These are phyloP conservation scores for Nannobrachium achirus DNA, from an alignment of 2,113 vertebrate genomes.

Conservation along the genomic window DNA sequence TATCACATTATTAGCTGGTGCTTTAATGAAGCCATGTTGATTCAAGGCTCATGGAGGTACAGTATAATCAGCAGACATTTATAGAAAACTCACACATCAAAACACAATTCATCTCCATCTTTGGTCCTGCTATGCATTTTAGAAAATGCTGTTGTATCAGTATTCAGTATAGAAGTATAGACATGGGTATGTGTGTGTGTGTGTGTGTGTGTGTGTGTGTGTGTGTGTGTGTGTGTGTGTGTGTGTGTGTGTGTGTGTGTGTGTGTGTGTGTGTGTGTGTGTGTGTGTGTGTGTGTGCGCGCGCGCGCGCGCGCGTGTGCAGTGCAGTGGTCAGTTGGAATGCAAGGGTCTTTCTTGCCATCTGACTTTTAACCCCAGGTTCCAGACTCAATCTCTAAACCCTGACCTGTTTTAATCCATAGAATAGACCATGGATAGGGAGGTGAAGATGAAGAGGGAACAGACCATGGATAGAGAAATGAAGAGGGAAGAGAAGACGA, in stretches of 20 bases:
- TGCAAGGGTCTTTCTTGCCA: constrained; percentile 70
- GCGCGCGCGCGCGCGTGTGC: constrained; percentile 6
- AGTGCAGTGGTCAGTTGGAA: constrained; percentile 68
- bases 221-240: constrained; percentile 14
- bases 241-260: constrained; percentile 5
- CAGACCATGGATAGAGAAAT: too few species aligned
- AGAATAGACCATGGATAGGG: too few species aligned
- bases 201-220: constrained; percentile 24
- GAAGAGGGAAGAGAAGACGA: too few species aligned
- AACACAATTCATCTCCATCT: constrained; percentile 35
- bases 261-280: constrained; percentile 9
- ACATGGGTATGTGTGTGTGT: background rate
- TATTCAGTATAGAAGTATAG: constrained; percentile 6
- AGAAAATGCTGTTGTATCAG: constrained; percentile 11
- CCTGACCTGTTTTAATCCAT: constrained; percentile 74
- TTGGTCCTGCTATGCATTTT: constrained; percentile 33
- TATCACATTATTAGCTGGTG: constrained; percentile 30
- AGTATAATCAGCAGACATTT: constrained; percentile 16
- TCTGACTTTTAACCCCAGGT: constrained; percentile 73
- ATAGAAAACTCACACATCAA: constrained; percentile 39
- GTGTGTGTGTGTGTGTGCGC: constrained; percentile 25
- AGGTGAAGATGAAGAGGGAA: too few species aligned
- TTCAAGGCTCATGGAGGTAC: constrained; percentile 15
- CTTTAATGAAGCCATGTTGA: constrained; percentile 50
- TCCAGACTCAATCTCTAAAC: constrained; percentile 64